Evolutionary conservation across 1,140 invertebrate species (phyloP), one percentile per base, ranked within the genome.

Genomic region (Formica selysi): DNA sequence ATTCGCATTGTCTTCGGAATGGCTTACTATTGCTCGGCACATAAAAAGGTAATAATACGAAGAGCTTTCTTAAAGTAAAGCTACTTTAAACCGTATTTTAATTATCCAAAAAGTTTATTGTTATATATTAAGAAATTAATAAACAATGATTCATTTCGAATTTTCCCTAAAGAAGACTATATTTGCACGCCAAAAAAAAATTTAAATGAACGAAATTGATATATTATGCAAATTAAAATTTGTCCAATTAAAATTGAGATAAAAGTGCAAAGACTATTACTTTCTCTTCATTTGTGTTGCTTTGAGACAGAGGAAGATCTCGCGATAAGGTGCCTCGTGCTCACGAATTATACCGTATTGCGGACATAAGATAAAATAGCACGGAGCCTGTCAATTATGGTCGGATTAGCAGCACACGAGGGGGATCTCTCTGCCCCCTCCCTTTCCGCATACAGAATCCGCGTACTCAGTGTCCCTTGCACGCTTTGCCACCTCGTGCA

Each of bases 401-500:
- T 74, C 71, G 89, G 92, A 93, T 94, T 93, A 93, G 57, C 88
- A 86, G 16, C 48, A 87, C 87, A 87, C 81, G 88, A 90, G 92
- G 92, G 54, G 93, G 90, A 84, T 83, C 88, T 71, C 87, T 87
- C 65, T 74, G 86, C 85, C 85, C 88, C 62, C 90, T 85, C 73
- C 51, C 57, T 83, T 87, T 84, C 76, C 76, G 70, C 62, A 78
- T 68, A 78, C 71, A 89, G 88, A 91, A 89, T 89, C 87, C 61
- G 87, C 79, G 62, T 89, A 89, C 85, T 86, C 83, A 86, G 71
- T 86, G 78, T 91, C 90, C 90, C 89, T 92, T 89, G 79, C 89
- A 85, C 91, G 87, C 73, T 90, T 81, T 88, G 87, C 89, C 87
- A 88, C 87, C 87, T 89, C 91, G 88, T 92, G 90, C 89, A 88